phyloP scores from a whole-genome alignment of 2,888 invertebrate genomes.

The Drosophila limbata region DNA sequence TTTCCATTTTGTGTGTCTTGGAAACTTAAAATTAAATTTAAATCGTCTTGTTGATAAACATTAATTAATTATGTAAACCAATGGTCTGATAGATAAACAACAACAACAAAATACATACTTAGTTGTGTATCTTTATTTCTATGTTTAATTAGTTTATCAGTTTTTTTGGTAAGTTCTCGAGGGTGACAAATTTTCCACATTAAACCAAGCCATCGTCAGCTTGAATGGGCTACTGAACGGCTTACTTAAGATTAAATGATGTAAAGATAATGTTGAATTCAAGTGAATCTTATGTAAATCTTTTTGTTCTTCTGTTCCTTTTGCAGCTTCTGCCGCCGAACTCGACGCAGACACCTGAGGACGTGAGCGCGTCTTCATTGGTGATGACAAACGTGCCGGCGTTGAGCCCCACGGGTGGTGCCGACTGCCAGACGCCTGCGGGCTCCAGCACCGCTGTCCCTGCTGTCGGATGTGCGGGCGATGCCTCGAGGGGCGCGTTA shows the following conservation, averaged over 20 bases:
- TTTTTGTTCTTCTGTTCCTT: slow-evolving; percentile 22
- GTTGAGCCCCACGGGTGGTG: slow-evolving; percentile 79
- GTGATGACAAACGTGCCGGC: slow-evolving; percentile 78
- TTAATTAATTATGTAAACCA: slow-evolving; percentile 79
- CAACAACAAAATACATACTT: slow-evolving; percentile 9
- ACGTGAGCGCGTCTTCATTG: slow-evolving; percentile 66
- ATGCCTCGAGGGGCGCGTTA: slow-evolving; percentile 82
- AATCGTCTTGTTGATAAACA: slow-evolving; percentile 66
- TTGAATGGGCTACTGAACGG: slow-evolving; percentile 5
- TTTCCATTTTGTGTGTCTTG: slow-evolving; percentile 20
- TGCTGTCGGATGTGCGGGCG: slow-evolving; percentile 83
- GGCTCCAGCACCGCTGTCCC: slow-evolving; percentile 84
- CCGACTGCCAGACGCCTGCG: slow-evolving; percentile 87
- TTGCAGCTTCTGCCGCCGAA: slow-evolving; percentile 78
- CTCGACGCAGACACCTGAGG: slow-evolving; percentile 75
- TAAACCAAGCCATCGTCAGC: slow-evolving; percentile 32
- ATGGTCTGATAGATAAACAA: slow-evolving; percentile 29
- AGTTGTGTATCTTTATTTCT: slow-evolving; percentile 10
- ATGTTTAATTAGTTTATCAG: slow-evolving; percentile 25
- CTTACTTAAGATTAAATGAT: slow-evolving; percentile 28
- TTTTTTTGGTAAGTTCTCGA: slow-evolving; percentile 3
- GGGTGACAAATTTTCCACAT: slow-evolving; percentile 64
- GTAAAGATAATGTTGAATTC: slow-evolving; percentile 32
- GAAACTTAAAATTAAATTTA: slow-evolving; percentile 59
- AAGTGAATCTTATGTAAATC: slow-evolving; percentile 10